Conservation (phyloP, 2,888 invertebrate genomes). For the Pyrocoelia pectoralis region DNA sequence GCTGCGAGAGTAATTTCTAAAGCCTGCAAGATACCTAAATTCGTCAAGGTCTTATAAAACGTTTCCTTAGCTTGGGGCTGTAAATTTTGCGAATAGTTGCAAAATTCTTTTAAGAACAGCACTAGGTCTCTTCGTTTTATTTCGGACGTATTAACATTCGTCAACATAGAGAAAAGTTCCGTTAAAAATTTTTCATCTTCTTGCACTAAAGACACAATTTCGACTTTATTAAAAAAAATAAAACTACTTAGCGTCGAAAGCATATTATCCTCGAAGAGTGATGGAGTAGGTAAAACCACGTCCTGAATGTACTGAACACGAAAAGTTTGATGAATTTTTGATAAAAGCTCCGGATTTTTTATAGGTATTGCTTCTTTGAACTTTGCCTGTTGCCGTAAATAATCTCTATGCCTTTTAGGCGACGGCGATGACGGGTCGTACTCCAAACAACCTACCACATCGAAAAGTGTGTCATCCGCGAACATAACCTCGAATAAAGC, state of each 20-base stretch:
- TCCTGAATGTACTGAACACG: slow-evolving; percentile 99
- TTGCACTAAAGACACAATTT: slow-evolving; percentile 97
- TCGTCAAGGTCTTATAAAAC: slow-evolving; percentile 94
- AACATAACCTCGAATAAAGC: slow-evolving; percentile 98
- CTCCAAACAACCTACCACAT: slow-evolving; percentile 97
- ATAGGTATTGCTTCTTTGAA: slow-evolving; percentile 96
- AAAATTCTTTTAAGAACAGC: slow-evolving; percentile 98
- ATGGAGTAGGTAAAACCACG: slow-evolving; percentile 97
- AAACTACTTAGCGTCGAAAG: slow-evolving; percentile 97
- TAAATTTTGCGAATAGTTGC: slow-evolving; percentile 97
- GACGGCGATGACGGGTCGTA: slow-evolving; percentile 90
- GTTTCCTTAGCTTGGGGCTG: slow-evolving; percentile 97
- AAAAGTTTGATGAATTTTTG: slow-evolving; percentile 99
- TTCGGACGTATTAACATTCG: slow-evolving; percentile 86
- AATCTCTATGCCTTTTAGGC: slow-evolving; percentile 95
- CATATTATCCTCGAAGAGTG: slow-evolving; percentile 99
- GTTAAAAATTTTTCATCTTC: slow-evolving; percentile 97
- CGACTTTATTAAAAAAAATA: slow-evolving; percentile 99
- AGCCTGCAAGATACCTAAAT: slow-evolving; percentile 87
- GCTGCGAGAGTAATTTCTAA: slow-evolving; percentile 90
- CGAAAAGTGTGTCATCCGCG: slow-evolving; percentile 95
- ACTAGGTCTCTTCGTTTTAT: slow-evolving; percentile 91
- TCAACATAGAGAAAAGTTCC: slow-evolving; percentile 92
- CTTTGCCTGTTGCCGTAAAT: slow-evolving; percentile 90
- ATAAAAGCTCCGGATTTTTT: slow-evolving; percentile 90